Evolutionary conservation across 2,113 vertebrate species (phyloP).

Genomic region (Clupea harengus): DNA sequence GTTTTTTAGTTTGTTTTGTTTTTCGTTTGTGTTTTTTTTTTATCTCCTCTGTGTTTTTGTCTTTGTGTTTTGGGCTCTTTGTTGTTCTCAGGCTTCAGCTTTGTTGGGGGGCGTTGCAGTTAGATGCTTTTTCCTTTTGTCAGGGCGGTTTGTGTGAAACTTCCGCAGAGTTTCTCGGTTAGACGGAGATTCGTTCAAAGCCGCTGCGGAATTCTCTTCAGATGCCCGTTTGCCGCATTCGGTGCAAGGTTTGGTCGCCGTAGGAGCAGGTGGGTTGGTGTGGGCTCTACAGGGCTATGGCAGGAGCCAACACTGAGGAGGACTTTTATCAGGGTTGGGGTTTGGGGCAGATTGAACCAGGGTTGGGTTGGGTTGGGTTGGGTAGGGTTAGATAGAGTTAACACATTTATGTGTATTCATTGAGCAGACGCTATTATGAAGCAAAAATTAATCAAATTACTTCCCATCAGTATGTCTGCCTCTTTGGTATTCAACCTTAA

Average conservation of each 20-base stretch:
- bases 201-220: background rate
- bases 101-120: too few relatives aligned
- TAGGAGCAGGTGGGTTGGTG: background rate
- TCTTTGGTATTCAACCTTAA: too few relatives aligned
- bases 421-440: too few relatives aligned
- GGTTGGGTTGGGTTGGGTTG: too few relatives aligned
- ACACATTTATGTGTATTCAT: too few relatives aligned
- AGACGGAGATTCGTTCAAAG: background rate
- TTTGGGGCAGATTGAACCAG: too few relatives aligned
- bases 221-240: background rate
- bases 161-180: too few relatives aligned
- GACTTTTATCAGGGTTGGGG: background rate
- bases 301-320: background rate
- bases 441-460: too few relatives aligned
- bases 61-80: background rate
- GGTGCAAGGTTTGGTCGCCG: background rate
- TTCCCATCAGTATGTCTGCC: too few relatives aligned
- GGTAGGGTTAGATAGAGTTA: too few relatives aligned
- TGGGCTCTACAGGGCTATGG: background rate
- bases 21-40: background rate
- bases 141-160: too few relatives aligned
- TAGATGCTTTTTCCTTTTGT: background rate
- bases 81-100: background rate
- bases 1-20: background rate
- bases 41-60: too few relatives aligned